Conservation (phyloP, 2,113 vertebrate genomes). For the Rostratula benghalensis region DNA sequence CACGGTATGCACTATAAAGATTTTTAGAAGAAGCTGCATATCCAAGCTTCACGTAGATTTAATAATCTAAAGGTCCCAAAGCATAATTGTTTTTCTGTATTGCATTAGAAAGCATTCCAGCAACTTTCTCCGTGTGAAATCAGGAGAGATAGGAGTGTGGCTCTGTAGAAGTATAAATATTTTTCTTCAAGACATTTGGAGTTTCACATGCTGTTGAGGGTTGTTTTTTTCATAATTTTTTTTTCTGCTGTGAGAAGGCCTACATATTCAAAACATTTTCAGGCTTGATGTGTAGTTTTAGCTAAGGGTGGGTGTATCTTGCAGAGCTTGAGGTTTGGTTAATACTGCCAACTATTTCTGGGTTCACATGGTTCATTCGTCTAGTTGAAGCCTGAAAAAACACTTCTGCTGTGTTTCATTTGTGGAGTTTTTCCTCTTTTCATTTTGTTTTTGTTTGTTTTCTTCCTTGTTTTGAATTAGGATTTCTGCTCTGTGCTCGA, state of each 20-base stretch:
- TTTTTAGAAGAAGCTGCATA: neutral
- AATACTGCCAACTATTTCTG: conserved; percentile 41
- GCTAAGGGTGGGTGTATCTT: conserved; percentile 12
- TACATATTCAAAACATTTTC: conserved; percentile 24
- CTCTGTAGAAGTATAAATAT: conserved; percentile 30
- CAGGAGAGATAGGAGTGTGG: neutral
- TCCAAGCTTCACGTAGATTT: neutral
- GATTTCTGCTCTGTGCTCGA: neutral
- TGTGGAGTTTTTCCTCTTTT: neutral
- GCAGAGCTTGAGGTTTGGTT: conserved; percentile 24
- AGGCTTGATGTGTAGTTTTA: neutral
- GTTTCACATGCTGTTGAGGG: neutral
- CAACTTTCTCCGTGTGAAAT: neutral
- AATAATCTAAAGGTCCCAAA: neutral
- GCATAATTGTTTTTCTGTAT: neutral
- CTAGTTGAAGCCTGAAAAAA: conserved; percentile 13
- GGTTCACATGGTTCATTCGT: neutral
- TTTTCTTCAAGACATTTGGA: conserved; percentile 8
- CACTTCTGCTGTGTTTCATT: conserved; percentile 2
- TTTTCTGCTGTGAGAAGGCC: neutral
- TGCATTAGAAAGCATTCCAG: neutral
- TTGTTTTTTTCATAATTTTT: neutral
- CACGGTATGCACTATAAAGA: neutral
- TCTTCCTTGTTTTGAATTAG: neutral
- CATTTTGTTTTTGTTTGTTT: conserved; percentile 17